A percentile compares a stretch with the other conserved stretches of the same genome.
These are phyloP conservation scores for Heteronetta atricapilla DNA, from an alignment of 2,113 vertebrate species.

Conservation along the genomic window DNA sequence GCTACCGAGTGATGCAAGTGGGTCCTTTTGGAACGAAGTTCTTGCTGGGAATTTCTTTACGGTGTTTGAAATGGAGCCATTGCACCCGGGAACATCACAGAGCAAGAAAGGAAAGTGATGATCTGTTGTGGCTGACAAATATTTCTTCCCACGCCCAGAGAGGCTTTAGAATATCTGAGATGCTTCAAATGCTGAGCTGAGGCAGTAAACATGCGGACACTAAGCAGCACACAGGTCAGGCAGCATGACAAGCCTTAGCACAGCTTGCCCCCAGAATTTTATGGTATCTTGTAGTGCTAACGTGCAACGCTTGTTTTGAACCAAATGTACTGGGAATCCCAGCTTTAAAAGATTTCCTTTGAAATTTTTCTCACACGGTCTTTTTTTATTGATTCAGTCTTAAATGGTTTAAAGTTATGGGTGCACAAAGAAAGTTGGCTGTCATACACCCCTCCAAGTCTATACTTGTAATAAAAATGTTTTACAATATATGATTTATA, in stretches of 20 bases:
- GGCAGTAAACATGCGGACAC: background rate
- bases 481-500: background rate
- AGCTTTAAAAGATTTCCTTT: background rate
- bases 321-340: background rate
- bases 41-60: background rate
- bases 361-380: background rate
- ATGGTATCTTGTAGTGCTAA: background rate
- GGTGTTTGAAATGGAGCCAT: background rate
- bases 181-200: background rate
- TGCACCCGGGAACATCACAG: background rate
- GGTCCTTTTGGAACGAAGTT: background rate
- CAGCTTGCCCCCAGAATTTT: background rate
- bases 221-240: background rate
- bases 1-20: background rate
- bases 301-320: background rate
- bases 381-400: background rate
- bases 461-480: background rate
- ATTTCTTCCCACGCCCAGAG: background rate
- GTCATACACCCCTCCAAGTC: background rate
- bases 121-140: background rate
- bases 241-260: background rate
- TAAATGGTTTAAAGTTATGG: background rate
- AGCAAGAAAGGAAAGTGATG: background rate
- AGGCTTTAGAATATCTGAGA: background rate
- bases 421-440: background rate